Conservation (phyloP, 2,888 invertebrate species). For the Andricus quercusramuli region DNA sequence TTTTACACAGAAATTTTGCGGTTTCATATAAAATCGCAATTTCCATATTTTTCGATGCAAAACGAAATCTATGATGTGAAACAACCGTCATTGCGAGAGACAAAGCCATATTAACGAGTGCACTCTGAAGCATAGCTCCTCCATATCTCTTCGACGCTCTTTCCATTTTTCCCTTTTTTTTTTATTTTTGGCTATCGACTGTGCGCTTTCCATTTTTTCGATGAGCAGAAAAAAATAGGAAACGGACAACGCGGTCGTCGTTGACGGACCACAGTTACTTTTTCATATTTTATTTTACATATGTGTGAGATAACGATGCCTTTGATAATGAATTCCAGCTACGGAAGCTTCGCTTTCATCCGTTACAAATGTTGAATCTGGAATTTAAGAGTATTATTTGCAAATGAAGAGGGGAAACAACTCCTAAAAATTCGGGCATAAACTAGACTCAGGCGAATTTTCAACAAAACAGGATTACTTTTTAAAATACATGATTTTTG, state of each 20-base stretch:
- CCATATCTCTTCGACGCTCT: conserved; percentile 14
- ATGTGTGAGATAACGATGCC: conserved; percentile 33
- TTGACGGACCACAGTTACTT: conserved; percentile 32
- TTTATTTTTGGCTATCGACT: neutral
- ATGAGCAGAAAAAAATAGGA: conserved; percentile 32
- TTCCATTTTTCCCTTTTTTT: conserved; percentile 31
- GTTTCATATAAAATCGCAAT: neutral
- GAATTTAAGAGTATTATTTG: conserved; percentile 2
- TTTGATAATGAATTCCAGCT: conserved; percentile 7
- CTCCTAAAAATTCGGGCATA: no score
- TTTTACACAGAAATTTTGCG: neutral
- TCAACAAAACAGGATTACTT: no score
- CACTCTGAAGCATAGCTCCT: conserved; percentile 5
- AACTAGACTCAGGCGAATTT: no score
- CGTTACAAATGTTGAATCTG: conserved; percentile 10
- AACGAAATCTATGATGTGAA: conserved; percentile 24
- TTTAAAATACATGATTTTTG: no score
- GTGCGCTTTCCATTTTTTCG: conserved; percentile 22
- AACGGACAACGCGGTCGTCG: conserved; percentile 10
- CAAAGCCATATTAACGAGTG: conserved; percentile 34
- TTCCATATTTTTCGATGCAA: neutral
- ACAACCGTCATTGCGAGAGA: conserved; percentile 17
- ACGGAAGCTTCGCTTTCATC: neutral
- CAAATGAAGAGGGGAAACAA: no score
- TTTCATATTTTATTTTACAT: neutral